These are phyloP conservation scores for Melopsittacus undulatus DNA, from an alignment of 2,797 vertebrate species.

Conservation along the genomic window DNA sequence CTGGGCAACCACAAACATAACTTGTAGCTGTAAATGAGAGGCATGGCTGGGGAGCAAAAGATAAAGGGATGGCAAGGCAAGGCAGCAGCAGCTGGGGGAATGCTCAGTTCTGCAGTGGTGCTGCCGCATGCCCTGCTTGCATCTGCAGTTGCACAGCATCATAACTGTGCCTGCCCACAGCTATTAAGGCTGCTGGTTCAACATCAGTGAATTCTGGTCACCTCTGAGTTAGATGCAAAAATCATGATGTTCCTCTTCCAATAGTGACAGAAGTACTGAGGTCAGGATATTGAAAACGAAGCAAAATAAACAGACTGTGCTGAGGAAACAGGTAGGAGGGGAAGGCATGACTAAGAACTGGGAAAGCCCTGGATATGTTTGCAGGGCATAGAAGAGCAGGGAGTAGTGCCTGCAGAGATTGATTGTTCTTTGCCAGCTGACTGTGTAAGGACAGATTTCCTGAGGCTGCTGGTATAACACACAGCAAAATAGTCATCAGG, in stretches of 20 bases:
- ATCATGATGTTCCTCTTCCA: neutral
- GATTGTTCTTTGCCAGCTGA: neutral
- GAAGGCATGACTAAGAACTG: neutral
- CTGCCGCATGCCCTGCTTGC: neutral
- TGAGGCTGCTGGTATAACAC: neutral
- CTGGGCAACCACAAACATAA: neutral
- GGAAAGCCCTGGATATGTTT: neutral
- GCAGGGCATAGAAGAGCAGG: neutral
- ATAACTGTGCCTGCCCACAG: too few relatives aligned
- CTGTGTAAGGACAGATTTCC: neutral
- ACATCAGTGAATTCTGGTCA: neutral
- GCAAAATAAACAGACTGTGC: accelerated
- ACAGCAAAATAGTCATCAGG: accelerated
- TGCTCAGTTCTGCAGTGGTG: neutral
- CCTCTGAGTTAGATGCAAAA: neutral
- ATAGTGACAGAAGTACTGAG: neutral
- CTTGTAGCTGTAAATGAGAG: neutral
- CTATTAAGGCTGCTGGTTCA: neutral
- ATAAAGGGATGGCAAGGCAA: neutral
- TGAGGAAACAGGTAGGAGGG: neutral
- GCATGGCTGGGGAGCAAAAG: neutral
- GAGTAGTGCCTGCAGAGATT: neutral
- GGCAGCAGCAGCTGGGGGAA: neutral
- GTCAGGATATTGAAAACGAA: neutral
- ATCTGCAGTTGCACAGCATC: neutral